Evolutionary conservation across 2,888 invertebrate genomes (phyloP), one percentile per base, ranked within the genome.

Genomic region (Diogma glabrata): DNA sequence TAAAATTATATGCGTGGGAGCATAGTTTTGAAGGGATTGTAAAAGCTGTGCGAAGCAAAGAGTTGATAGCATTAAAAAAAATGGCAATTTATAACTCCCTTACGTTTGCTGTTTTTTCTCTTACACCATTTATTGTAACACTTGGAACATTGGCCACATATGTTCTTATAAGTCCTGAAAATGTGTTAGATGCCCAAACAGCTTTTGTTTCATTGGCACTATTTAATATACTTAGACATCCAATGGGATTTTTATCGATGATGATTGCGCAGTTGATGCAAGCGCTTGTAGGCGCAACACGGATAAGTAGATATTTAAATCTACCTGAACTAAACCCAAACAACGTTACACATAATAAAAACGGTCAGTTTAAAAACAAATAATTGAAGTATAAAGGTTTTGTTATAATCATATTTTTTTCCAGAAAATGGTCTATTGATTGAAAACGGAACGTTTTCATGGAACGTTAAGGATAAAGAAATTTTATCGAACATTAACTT

Each of bases 1-100:
- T 54, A 10, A 54, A 54, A 59, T 61, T 79, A 52, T 79, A 79
- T 60, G 79, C 78, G 1, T 79, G 79, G 79, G 79, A 80, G 60
- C 66, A 70, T 19, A 76, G 77, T 17, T 78, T 78, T 60, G 70
- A 75, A 57, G 63, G 74, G 45, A 73, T 75, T 60, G 72, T 82
- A 22, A 61, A 71, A 46, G 68, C 65, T 16, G 77, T 81, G 49
- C 66, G 82, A 54, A 63, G 67, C 17, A 71, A 73, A 57, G 82
- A 82, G 64, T 65, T 79, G 51, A 61, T 66, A 28, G 70, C 77
- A 16, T 67, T 82, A 54, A 75, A 71, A 60, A 71, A 71, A 54
- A 67, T 75, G 40, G 76, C 79, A 1, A 75, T 78, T 59, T 63
- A 76, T 5, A 70, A 72, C 59, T 71, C 75, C 16, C 65, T 24